A percentile compares a stretch with the other conserved stretches of the same genome.
These are phyloP conservation scores for Bombycilla garrulus DNA, from an alignment of 2,113 vertebrate genomes.

Conservation along the genomic window DNA sequence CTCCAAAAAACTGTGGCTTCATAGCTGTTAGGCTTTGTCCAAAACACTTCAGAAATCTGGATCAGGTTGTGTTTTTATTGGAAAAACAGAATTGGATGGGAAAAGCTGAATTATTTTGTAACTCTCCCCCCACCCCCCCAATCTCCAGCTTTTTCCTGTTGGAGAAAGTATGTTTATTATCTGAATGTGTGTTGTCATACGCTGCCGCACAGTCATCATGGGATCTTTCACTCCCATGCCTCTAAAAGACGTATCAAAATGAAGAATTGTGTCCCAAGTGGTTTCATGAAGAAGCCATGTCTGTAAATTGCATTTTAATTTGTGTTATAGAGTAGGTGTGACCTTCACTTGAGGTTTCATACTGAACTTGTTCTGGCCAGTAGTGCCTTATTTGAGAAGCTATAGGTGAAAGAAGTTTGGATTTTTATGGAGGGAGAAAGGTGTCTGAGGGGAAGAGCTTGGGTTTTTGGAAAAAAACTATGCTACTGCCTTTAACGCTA, in stretches of 20 bases:
- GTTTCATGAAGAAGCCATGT: neutral
- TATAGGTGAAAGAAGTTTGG: neutral
- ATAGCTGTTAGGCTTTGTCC: neutral
- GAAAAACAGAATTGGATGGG: neutral
- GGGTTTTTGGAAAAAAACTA: neutral
- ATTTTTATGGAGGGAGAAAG: neutral
- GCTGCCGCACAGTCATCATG: neutral
- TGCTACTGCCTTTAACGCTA: neutral
- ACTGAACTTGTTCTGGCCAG: neutral
- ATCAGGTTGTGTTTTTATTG: neutral
- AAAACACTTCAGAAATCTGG: neutral
- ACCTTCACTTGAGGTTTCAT: neutral
- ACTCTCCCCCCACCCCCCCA: rapidly evolving
- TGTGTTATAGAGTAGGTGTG: neutral
- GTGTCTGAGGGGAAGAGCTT: neutral
- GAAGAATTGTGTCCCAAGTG: neutral
- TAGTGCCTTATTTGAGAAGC: neutral
- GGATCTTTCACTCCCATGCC: neutral
- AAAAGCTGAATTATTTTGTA: neutral
- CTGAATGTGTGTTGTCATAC: neutral
- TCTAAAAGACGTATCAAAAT: neutral
- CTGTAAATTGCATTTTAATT: neutral
- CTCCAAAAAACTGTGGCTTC: neutral
- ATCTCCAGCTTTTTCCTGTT: neutral
- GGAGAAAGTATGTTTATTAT: neutral